Base-by-base conservation (phyloP, 2,113 vertebrate species). In the Speoplatyrhinus poulsoni region DNA sequence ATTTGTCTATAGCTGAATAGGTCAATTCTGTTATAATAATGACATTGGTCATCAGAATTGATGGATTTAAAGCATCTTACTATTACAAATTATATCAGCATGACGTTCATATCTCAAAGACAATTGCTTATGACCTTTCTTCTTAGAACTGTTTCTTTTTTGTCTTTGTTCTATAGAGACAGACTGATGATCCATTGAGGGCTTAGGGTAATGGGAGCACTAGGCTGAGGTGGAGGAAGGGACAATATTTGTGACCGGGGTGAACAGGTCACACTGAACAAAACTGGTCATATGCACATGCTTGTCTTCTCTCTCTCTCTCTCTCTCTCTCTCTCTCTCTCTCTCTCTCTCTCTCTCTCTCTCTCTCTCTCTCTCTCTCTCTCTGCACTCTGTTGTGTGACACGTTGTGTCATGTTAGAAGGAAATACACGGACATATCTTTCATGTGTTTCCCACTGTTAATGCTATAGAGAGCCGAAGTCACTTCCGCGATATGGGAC, bases 261-360 rank as follows among this genome's bases (percentile, higher is more conserved):
- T 49, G 32, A 81, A 60, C 66, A 63, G 68, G 55, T 79, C 48
- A 46, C 16, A 78, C 65, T 80, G 67, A 67, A 60, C 56, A 16
- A 75, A 26, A 17, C 64, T 62, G 19, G 67, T 81, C 74, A 72
- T 55, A 69, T 52, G 58, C 5, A 75, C 75, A 82, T 77, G 8
- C 19, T 62, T 72, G 69, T 79, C 77, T 48, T 47, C 33, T 61
- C 2, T 26, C 26, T 2, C 26, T 26, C 26, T 26, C 26, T 26
- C 26, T 26, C 1, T 26, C 26, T 26, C 26, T 26, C 26, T 26
- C n/a, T 26, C 26, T 26, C 26, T 26, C 26, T 26, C 1, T 26
- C 26, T 26, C 26, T 26, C 26, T 26, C 33, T 61, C 2, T 26
- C 26, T 2, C 26, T 47, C 33, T 61, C 2, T 26, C 26, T 2